phyloP scores from a whole-genome alignment of 1,140 invertebrate genomes.

The Neodiprion fabricii region DNA sequence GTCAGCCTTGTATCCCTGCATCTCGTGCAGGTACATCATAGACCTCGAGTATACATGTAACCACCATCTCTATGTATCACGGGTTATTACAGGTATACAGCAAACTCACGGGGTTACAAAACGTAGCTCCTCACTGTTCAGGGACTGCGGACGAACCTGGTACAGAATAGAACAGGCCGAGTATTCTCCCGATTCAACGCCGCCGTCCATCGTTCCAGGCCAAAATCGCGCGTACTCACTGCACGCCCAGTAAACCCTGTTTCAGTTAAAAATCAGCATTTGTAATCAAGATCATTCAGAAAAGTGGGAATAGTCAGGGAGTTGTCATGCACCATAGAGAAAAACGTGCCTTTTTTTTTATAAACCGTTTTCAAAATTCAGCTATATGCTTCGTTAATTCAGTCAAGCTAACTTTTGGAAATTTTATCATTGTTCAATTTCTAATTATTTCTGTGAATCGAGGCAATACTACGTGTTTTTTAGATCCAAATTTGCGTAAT shows the following conservation, averaged over 20 bases:
- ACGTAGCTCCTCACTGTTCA: constrained; percentile 35
- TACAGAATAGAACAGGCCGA: background rate
- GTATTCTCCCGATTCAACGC: constrained; percentile 35
- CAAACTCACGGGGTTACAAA: background rate
- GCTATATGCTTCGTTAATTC: too few species aligned
- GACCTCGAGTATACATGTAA: too few species aligned
- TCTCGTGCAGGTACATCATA: background rate
- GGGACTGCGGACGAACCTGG: background rate
- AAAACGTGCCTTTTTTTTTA: too few species aligned
- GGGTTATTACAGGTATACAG: background rate
- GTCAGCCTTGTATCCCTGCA: background rate
- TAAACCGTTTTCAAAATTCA: too few species aligned
- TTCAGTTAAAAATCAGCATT: constrained; percentile 1
- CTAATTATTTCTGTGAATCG: too few species aligned
- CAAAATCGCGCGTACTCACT: constrained; percentile 43
- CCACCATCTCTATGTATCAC: background rate
- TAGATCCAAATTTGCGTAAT: too few species aligned
- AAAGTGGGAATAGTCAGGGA: too few species aligned
- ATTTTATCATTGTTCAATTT: constrained; percentile 7
- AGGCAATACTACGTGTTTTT: too few species aligned
- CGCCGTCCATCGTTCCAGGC: constrained; percentile 43
- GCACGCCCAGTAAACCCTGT: constrained; percentile 41
- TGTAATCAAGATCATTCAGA: background rate
- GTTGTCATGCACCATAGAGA: too few species aligned
- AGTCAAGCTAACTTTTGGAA: background rate